These are phyloP conservation scores for Saguinus midas DNA, from an alignment of 2,113 vertebrate genomes.

Conservation along the genomic window DNA sequence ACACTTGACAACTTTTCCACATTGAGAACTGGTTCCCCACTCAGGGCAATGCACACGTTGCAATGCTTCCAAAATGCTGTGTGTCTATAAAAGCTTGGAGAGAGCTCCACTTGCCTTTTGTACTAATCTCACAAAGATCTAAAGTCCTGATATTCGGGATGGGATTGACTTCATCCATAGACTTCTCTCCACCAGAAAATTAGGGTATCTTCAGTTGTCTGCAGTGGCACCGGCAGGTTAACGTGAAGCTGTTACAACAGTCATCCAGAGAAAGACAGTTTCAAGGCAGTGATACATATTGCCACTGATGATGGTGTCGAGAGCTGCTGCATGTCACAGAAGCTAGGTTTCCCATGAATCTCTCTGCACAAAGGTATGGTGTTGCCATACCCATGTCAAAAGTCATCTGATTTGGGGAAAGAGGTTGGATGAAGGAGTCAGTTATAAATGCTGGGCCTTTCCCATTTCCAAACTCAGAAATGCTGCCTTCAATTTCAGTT, in stretches of 20 bases:
- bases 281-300: accelerated
- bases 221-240: accelerated
- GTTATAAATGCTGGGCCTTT: background rate
- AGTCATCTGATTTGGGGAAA: no score
- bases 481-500: accelerated
- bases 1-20: background rate
- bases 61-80: no score
- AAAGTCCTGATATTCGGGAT: background rate
- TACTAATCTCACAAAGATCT: accelerated
- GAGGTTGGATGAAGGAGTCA: accelerated
- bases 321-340: accelerated
- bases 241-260: accelerated
- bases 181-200: background rate
- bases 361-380: accelerated
- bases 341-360: accelerated
- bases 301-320: background rate
- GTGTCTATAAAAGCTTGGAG: accelerated
- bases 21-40: background rate
- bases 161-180: background rate
- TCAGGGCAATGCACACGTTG: accelerated
- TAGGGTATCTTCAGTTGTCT: background rate
- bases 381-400: background rate
- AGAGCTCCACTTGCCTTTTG: no score
- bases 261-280: background rate
- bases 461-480: background rate